These are phyloP conservation scores for Pyrgilauda ruficollis DNA, from an alignment of 2,113 vertebrate species.

Conservation along the genomic window DNA sequence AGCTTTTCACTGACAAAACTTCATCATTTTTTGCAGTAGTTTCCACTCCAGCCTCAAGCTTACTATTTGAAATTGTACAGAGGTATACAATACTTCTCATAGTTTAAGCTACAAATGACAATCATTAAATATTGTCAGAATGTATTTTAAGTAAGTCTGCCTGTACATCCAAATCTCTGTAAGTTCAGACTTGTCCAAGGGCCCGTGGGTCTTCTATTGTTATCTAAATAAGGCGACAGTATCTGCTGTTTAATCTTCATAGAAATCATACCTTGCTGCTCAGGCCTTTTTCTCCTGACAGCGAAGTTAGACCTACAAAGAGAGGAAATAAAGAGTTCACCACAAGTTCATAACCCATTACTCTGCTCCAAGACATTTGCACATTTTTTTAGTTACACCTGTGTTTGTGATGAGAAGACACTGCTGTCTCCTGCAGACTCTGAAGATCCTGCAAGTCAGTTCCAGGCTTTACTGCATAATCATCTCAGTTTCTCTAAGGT, in stretches of 20 bases:
- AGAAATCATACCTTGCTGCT: slow-evolving; percentile 21
- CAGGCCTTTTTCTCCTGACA: slow-evolving; percentile 30
- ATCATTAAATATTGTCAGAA: not conserved
- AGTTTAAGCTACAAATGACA: not conserved
- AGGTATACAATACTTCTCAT: not conserved
- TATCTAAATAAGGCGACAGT: slow-evolving; percentile 45
- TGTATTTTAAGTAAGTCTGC: not conserved
- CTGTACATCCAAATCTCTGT: not conserved
- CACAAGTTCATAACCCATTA: slow-evolving; percentile 9
- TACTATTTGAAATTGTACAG: not conserved
- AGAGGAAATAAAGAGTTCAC: slow-evolving; percentile 50
- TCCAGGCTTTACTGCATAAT: not conserved
- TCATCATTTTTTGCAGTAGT: not conserved
- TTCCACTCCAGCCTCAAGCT: not conserved
- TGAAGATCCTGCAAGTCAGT: not conserved
- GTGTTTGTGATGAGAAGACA: not conserved
- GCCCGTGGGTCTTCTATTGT: slow-evolving; percentile 46
- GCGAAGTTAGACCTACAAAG: not conserved
- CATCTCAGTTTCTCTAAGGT: not conserved
- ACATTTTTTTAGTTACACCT: slow-evolving; percentile 42
- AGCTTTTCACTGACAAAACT: not conserved
- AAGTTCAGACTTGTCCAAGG: slow-evolving; percentile 38
- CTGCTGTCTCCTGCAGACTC: not conserved
- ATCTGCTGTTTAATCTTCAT: slow-evolving; percentile 48
- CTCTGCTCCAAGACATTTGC: slow-evolving; percentile 36